Evolutionary conservation across 2,888 invertebrate genomes (phyloP).

Genomic region (Pseudeuparius sepicola): DNA sequence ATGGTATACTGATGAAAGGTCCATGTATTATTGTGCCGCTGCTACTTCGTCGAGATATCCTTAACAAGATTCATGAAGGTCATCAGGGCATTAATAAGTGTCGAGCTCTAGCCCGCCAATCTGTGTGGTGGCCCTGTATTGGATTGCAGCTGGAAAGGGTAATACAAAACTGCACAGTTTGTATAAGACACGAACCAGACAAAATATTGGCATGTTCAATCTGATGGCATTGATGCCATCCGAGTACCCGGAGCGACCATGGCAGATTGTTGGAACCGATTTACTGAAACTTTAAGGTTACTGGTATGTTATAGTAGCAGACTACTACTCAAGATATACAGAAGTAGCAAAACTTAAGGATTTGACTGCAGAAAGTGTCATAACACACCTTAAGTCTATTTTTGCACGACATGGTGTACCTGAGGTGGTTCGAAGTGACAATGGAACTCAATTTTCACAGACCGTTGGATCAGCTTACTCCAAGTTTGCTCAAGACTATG

Average conservation of each 20-base stretch:
- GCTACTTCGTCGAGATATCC: conserved; percentile 16
- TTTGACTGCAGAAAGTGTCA: conserved; percentile 11
- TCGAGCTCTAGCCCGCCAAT: conserved; percentile 16
- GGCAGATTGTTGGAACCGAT: conserved; percentile 22
- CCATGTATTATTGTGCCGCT: conserved; percentile 18
- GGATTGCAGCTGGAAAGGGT: conserved; percentile 15
- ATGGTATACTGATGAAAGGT: conserved; percentile 13
- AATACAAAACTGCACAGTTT: conserved; percentile 15
- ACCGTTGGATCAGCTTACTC: conserved; percentile 14
- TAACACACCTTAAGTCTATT: conserved; percentile 16
- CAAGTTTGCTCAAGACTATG: conserved; percentile 21
- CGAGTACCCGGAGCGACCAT: conserved; percentile 19
- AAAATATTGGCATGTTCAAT: too few relatives aligned
- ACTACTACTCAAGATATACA: conserved; percentile 21
- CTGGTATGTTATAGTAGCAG: conserved; percentile 19
- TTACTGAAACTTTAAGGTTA: conserved; percentile 17
- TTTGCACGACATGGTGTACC: conserved; percentile 24
- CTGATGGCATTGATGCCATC: conserved; percentile 16
- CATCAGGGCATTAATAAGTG: conserved; percentile 23
- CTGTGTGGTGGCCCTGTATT: conserved; percentile 23
- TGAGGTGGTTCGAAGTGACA: conserved; percentile 21
- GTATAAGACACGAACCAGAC: conserved; percentile 15
- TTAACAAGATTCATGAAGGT: conserved; percentile 20
- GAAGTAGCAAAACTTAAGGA: conserved; percentile 17
- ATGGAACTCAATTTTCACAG: conserved; percentile 21